Conservation (phyloP, 2,888 invertebrate genomes). For the Oscheius onirici region DNA sequence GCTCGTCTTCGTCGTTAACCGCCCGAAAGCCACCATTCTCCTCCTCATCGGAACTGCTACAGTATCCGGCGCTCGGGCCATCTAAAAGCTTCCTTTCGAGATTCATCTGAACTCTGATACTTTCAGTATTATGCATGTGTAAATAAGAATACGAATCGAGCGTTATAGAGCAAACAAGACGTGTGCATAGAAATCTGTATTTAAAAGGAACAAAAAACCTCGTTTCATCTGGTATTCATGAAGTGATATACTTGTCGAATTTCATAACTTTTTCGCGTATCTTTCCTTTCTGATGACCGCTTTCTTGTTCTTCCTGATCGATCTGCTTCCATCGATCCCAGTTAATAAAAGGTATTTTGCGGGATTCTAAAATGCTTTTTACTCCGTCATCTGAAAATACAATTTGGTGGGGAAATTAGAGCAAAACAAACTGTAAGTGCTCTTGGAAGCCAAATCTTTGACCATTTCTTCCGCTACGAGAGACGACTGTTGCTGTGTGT, state of each 20-base stretch:
- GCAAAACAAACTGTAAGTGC: neutral
- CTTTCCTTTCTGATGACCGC: slow-evolving; percentile 62
- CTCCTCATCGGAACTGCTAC: slow-evolving; percentile 69
- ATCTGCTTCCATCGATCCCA: slow-evolving; percentile 66
- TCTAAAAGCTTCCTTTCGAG: slow-evolving; percentile 67
- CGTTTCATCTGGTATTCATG: neutral
- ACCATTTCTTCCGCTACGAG: slow-evolving; percentile 58
- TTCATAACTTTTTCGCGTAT: slow-evolving; percentile 62
- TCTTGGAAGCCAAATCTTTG: slow-evolving; percentile 38
- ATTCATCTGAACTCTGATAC: neutral
- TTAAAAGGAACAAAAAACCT: neutral
- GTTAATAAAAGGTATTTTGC: slow-evolving; percentile 51
- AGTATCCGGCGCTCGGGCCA: slow-evolving; percentile 67
- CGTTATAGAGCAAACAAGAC: neutral
- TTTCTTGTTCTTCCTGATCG: slow-evolving; percentile 59
- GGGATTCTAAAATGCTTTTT: slow-evolving; percentile 37
- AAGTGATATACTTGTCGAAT: slow-evolving; percentile 36
- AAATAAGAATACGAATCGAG: too few species aligned
- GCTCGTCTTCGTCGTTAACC: slow-evolving; percentile 52
- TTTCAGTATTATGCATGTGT: too few species aligned
- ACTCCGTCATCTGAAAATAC: slow-evolving; percentile 32
- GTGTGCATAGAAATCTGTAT: neutral
- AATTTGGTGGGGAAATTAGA: too few species aligned
- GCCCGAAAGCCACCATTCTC: slow-evolving; percentile 52
- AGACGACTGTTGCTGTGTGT: slow-evolving; percentile 62